Evolutionary conservation across 1,140 invertebrate species (phyloP).

Genomic region (Drosophila jambulina): DNA sequence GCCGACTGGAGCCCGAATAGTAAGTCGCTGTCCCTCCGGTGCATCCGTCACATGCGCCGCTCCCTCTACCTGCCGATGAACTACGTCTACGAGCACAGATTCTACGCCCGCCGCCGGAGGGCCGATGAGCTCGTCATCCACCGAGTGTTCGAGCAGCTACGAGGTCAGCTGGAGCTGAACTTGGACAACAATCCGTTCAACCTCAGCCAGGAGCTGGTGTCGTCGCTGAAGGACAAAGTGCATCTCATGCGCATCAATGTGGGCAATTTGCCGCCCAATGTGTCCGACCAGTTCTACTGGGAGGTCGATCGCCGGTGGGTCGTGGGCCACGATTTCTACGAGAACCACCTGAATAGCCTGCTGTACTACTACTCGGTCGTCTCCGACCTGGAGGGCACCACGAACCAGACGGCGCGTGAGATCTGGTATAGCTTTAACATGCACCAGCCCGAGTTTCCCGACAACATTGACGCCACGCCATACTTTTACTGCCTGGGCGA

Average conservation of each 20-base stretch:
- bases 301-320: conserved; percentile 38
- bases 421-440: conserved; percentile 75
- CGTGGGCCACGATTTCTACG: conserved; percentile 51
- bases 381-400: conserved; percentile 47
- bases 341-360: conserved; percentile 64
- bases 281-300: conserved; percentile 39
- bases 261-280: conserved; percentile 65
- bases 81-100: conserved; percentile 62
- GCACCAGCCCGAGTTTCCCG: conserved; percentile 61
- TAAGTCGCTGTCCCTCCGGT: conserved; percentile 6
- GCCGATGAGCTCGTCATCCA: conserved; percentile 57
- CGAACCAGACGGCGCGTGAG: conserved; percentile 7
- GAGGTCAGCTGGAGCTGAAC: conserved; percentile 37
- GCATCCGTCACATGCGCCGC: conserved; percentile 68
- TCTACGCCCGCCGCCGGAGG: conserved; percentile 36
- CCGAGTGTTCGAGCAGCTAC: conserved; percentile 59
- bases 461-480: conserved; percentile 73
- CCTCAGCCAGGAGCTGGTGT: conserved; percentile 29
- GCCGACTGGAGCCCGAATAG: conserved; percentile 1
- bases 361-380: conserved; percentile 49
- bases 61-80: conserved; percentile 71
- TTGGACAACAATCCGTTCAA: conserved; percentile 44
- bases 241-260: conserved; percentile 56
- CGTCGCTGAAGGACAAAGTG: conserved; percentile 43
- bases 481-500: conserved; percentile 74